Evolutionary conservation across 2,888 invertebrate genomes (phyloP), one percentile per base, ranked within the genome.

Genomic region (Orthosia cruda): DNA sequence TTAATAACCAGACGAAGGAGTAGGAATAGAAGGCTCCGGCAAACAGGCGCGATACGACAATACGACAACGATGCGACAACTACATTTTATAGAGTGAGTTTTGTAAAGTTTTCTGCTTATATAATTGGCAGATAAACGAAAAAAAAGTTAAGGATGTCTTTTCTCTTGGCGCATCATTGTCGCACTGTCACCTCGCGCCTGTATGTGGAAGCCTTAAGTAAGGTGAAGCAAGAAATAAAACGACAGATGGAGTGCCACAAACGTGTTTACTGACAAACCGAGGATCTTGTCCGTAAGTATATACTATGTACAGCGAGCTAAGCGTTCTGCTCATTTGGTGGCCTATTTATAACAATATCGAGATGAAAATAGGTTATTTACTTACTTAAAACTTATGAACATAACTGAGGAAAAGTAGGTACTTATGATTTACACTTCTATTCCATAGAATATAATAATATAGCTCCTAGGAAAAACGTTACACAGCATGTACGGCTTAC

Each of bases 191-290:
- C n/a, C 4, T 13, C 40, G 5, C 5, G 5, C 59, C 5, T 59
- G 32, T 13, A 18, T 59, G 13, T 59, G 59, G n/a, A 4, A n/a
- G 4, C 40, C n/a, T 9, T 59, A n/a, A 58, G 32, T 32, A 32
- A 20, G 20, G 26, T 54, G n/a, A 45, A 16, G 18, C 40, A 20
- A 40, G 32, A 45, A 93, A 89, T 89, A 88, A 95, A 94, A 92
- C 91, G 74, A 88, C 76, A 81, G 62, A 61, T 87, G 79, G 80
- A 90, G 95, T 96, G 95, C 95, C 95, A 94, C 95, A 95, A 94
- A 95, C 92, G 96, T 96, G 96, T 95, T 96, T 96, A 96, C 93
- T 96, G 92, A 95, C 92, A 95, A 93, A 93, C 90, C 90, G 89
- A 90, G 91, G 92, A 94, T 92, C 93, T 90, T 85, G 89, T 92